These are phyloP conservation scores for Coranthus polyacanthus DNA, from an alignment of 2,797 vertebrate genomes.

Conservation along the genomic window DNA sequence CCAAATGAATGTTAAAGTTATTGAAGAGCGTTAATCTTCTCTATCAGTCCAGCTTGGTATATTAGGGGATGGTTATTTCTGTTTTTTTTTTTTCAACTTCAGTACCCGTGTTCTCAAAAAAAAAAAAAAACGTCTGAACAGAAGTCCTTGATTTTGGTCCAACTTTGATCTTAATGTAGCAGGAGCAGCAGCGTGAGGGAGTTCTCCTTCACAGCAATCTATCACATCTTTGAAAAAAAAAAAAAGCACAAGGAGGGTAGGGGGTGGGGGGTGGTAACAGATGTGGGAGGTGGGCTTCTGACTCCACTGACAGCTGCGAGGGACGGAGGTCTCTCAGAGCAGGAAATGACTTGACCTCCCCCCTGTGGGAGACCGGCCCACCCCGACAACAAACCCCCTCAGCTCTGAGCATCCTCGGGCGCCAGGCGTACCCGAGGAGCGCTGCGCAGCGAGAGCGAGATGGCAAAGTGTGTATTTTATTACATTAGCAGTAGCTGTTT, in stretches of 20 bases:
- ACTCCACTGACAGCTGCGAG: constrained; percentile 87
- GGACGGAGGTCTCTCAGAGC: constrained; percentile 82
- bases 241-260: constrained; percentile 21
- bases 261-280: constrained; percentile 53
- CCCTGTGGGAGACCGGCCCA: constrained; percentile 80
- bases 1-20: too few species aligned
- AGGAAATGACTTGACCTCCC: constrained; percentile 88
- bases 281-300: constrained; percentile 79
- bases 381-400: constrained; percentile 76
- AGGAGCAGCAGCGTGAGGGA: constrained; percentile 46
- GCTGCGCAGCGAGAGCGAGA: too few species aligned
- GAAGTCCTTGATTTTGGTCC: constrained; percentile 1
- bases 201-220: constrained; percentile 50
- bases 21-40: constrained; percentile 1
- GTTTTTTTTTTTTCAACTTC: not conserved
- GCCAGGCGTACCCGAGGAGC: not conserved
- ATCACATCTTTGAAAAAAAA: constrained; percentile 57
- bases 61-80: not conserved
- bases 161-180: constrained; percentile 43
- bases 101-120: not conserved
- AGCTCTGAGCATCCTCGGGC: constrained; percentile 69
- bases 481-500: too few species aligned
- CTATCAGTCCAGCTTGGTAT: not conserved
- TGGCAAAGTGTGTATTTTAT: not conserved
- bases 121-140: not conserved